These are phyloP conservation scores for Engraulis encrasicolus DNA, from an alignment of 2,113 vertebrate genomes.

Conservation along the genomic window DNA sequence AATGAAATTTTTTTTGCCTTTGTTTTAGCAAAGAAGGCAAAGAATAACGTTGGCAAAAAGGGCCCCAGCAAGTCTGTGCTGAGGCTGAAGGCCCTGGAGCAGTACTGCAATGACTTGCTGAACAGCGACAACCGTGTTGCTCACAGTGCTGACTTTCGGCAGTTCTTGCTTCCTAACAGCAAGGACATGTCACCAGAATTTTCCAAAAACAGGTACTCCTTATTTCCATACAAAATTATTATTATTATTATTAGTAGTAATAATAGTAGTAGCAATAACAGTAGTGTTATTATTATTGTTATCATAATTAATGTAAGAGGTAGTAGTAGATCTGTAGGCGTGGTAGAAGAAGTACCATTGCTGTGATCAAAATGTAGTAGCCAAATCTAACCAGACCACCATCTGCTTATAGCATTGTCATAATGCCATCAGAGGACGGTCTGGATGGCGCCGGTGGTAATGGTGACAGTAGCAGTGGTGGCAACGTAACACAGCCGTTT, in stretches of 20 bases:
- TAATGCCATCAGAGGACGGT: conserved; percentile 76
- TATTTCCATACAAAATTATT: background rate
- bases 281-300: background rate
- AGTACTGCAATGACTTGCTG: conserved; percentile 78
- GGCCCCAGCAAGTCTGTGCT: conserved; percentile 54
- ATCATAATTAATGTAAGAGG: too few species aligned
- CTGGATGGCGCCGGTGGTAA: background rate
- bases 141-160: conserved; percentile 63
- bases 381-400: background rate
- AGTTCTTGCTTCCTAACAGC: conserved; percentile 81
- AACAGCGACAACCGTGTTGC: conserved; percentile 61
- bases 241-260: too few species aligned
- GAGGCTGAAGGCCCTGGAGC: conserved; percentile 77
- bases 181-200: conserved; percentile 81
- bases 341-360: too few species aligned
- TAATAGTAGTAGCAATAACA: too few species aligned
- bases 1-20: background rate
- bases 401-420: conserved; percentile 73
- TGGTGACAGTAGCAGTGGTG: accelerated
- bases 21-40: conserved; percentile 48
- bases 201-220: conserved; percentile 79
- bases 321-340: too few species aligned
- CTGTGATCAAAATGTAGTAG: too few species aligned
- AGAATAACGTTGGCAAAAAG: conserved; percentile 32
- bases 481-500: conserved; percentile 73